Conservation (phyloP, 2,888 invertebrate genomes). For the Isoperla grammatica region DNA sequence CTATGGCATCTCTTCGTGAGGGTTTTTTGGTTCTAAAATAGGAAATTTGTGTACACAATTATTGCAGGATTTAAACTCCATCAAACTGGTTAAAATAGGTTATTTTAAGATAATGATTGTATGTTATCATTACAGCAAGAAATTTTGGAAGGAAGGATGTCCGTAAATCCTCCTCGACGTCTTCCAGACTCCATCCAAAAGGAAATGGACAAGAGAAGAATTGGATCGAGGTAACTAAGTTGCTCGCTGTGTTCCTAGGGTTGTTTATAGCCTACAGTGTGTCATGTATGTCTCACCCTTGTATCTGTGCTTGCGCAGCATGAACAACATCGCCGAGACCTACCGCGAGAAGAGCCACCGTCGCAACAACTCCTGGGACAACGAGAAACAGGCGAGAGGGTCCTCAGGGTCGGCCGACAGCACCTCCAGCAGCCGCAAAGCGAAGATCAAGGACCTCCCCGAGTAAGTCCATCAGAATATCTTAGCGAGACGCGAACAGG, state of each 20-base stretch:
- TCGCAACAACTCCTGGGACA: slow-evolving; percentile 42
- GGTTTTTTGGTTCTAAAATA: too few relatives aligned
- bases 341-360: slow-evolving; percentile 41
- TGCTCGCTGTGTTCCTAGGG: neutral
- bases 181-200: slow-evolving; percentile 61
- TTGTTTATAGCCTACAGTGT: too few relatives aligned
- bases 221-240: slow-evolving; percentile 50
- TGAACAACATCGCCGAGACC: slow-evolving; percentile 40
- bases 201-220: slow-evolving; percentile 58
- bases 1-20: too few relatives aligned
- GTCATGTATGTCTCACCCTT: too few relatives aligned
- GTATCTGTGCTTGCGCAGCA: slow-evolving; percentile 20
- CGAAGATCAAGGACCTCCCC: slow-evolving; percentile 25
- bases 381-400: slow-evolving; percentile 34
- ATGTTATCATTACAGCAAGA: slow-evolving; percentile 31
- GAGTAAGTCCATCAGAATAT: slow-evolving; percentile 21
- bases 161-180: slow-evolving; percentile 42
- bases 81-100: too few relatives aligned
- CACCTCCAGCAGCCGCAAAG: slow-evolving; percentile 24
- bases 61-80: too few relatives aligned
- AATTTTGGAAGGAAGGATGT: slow-evolving; percentile 33
- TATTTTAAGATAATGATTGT: neutral
- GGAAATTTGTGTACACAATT: too few relatives aligned
- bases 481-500: neutral
- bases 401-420: slow-evolving; percentile 27